phyloP scores from a whole-genome alignment of 2,888 invertebrate genomes.

The Pemphredon lugubris region DNA sequence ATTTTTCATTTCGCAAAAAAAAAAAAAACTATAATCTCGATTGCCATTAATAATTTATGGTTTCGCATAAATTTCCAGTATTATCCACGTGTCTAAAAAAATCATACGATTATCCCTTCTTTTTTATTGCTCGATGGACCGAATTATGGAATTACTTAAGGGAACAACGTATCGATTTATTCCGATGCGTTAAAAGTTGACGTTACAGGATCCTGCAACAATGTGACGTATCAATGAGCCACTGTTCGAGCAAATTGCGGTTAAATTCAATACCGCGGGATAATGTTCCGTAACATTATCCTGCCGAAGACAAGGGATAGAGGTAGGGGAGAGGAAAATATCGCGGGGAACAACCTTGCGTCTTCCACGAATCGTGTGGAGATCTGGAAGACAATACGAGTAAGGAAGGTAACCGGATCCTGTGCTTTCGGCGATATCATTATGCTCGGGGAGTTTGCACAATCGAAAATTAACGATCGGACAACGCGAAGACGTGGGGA shows the following conservation, averaged over 20 bases:
- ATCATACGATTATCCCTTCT: too few relatives aligned
- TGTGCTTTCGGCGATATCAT: slow-evolving; percentile 59
- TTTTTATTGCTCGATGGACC: too few relatives aligned
- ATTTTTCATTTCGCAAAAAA: slow-evolving; percentile 23
- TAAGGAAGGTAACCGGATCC: slow-evolving; percentile 65
- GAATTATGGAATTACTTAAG: too few relatives aligned
- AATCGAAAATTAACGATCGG: slow-evolving; percentile 67
- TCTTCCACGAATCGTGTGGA: slow-evolving; percentile 50
- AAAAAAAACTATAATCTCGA: too few relatives aligned
- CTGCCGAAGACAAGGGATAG: slow-evolving; percentile 41
- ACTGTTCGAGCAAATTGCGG: slow-evolving; percentile 19
- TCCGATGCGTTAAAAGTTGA: too few relatives aligned
- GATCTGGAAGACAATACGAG: slow-evolving; percentile 55
- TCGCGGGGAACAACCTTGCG: slow-evolving; percentile 36
- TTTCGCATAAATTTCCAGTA: too few relatives aligned
- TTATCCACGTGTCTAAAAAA: too few relatives aligned
- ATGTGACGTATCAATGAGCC: slow-evolving; percentile 3
- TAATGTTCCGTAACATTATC: slow-evolving; percentile 48
- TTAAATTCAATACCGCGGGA: slow-evolving; percentile 30
- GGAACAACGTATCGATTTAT: too few relatives aligned
- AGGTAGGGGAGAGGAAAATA: slow-evolving; percentile 37
- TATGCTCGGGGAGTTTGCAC: slow-evolving; percentile 62
- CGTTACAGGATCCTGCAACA: too few relatives aligned
- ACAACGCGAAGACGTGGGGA: slow-evolving; percentile 47
- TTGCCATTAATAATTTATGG: too few relatives aligned